Percentiles rank a stretch among this genome's conserved stretches.
Evolutionary conservation across 1,140 invertebrate species (phyloP).

Genomic region (Cotesia chilonis): DNA sequence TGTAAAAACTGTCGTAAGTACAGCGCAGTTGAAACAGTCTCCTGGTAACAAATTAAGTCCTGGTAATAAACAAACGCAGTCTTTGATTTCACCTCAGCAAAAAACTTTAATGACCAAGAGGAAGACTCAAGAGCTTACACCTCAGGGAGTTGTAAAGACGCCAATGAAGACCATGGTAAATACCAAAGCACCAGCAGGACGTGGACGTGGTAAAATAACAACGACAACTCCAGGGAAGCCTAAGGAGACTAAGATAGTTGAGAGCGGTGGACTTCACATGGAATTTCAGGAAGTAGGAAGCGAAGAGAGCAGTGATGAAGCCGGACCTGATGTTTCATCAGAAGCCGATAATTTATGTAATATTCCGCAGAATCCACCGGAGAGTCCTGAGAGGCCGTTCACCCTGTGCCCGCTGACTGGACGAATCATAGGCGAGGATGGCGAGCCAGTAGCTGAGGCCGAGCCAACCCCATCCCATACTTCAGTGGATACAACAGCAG

Average conservation of each 20-base stretch:
- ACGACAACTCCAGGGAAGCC: constrained; percentile 46
- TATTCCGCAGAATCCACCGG: constrained; percentile 64
- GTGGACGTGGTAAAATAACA: constrained; percentile 40
- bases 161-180: constrained; percentile 47
- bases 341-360: constrained; percentile 64
- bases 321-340: constrained; percentile 67
- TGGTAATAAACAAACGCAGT: constrained; percentile 50
- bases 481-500: constrained; percentile 25
- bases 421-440: constrained; percentile 74
- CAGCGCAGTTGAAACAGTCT: constrained; percentile 44
- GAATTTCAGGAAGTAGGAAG: constrained; percentile 62
- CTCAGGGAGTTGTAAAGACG: constrained; percentile 48
- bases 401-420: constrained; percentile 76
- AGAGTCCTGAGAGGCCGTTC: constrained; percentile 73
- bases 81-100: constrained; percentile 60
- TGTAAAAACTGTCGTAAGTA: constrained; percentile 35
- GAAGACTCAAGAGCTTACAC: constrained; percentile 59
- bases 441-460: constrained; percentile 68
- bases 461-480: constrained; percentile 41
- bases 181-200: constrained; percentile 35
- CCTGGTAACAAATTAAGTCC: constrained; percentile 44
- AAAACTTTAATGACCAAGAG: constrained; percentile 62
- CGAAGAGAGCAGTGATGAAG: constrained; percentile 69
- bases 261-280: constrained; percentile 64
- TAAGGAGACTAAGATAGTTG: constrained; percentile 63